Evolutionary conservation across 2,797 vertebrate species (phyloP), one percentile per base, ranked within the genome.

Genomic region (Morus bassanus): DNA sequence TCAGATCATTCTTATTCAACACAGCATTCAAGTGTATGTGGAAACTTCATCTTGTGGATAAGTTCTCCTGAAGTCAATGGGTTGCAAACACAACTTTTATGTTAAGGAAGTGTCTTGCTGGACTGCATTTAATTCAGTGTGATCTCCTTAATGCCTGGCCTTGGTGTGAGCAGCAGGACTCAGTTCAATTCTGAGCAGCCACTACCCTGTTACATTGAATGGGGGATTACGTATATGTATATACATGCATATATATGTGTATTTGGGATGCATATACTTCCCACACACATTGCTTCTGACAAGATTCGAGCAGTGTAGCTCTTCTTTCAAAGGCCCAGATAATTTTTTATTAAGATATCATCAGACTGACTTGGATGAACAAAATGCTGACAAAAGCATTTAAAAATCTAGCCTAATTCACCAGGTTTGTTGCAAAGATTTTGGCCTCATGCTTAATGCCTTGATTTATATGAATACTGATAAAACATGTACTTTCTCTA

Each of bases 1-100:
- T 91, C 39, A 54, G 31, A 22, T 93, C 60, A n/a, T 85, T 89
- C 22, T 60, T 67, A 75, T 88, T 86, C 83, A 67, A 67, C 41
- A 43, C 11, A 64, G 28, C 41, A 64, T 46, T 79, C 13, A 11
- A 82, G 22, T 28, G 43, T 30, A 61, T 41, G 59, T 27, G 59
- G 60, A 53, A 83, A 35, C 41, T 91, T 92, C 54, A 76, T 13
- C 61, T 81, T 60, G 39, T 64, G 24, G 21, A 15, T 50, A 56
- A 70, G 8, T 57, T 88, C 35, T 85, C 46, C 84, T 43, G 13
- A 50, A 84, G 48, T 68, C 80, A 85, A 9, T 1, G 4, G 46
- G 30, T n/a, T 82, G 43, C 25, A 89, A 93, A 92, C n/a, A 65
- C 21, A 31, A 24, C 46, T 82, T 91, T 70, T 50, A 25, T 27